Evolutionary conservation across 2,888 invertebrate genomes (phyloP).

Genomic region (Chorisops tibialis): DNA sequence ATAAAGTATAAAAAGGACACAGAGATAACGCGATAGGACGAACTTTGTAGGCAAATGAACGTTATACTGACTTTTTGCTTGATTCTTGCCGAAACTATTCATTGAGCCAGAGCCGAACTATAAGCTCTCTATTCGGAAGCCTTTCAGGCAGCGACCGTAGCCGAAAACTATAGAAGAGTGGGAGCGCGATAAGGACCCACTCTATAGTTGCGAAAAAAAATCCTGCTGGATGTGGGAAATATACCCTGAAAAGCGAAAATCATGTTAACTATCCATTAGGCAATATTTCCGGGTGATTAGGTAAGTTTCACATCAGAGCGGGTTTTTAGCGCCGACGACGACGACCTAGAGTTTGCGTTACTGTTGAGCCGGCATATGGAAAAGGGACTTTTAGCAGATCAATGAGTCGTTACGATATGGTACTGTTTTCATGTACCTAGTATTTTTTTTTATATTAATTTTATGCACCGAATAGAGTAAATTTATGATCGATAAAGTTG

Average conservation of each 20-base stretch:
- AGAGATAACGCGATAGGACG: too few species aligned
- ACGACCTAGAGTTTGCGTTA: neutral
- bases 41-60: too few species aligned
- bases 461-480: too few species aligned
- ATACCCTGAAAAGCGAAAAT: constrained; percentile 39
- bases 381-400: neutral
- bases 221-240: neutral
- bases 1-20: too few species aligned
- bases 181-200: too few species aligned
- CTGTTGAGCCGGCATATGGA: neutral
- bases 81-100: too few species aligned
- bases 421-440: neutral
- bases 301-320: constrained; percentile 25
- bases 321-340: neutral
- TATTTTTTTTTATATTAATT: constrained; percentile 1
- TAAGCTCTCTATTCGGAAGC: too few species aligned
- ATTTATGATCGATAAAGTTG: too few species aligned
- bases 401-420: constrained; percentile 9
- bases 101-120: too few species aligned
- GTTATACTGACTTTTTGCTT: too few species aligned
- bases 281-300: constrained; percentile 44
- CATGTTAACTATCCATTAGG: constrained; percentile 44
- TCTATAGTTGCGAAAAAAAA: constrained; percentile 16
- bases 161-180: too few species aligned
- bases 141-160: too few species aligned